Percentiles rank a stretch among this genome's conserved stretches.
Evolutionary conservation across 2,113 vertebrate species (phyloP).

Genomic region (Gulo gulo): DNA sequence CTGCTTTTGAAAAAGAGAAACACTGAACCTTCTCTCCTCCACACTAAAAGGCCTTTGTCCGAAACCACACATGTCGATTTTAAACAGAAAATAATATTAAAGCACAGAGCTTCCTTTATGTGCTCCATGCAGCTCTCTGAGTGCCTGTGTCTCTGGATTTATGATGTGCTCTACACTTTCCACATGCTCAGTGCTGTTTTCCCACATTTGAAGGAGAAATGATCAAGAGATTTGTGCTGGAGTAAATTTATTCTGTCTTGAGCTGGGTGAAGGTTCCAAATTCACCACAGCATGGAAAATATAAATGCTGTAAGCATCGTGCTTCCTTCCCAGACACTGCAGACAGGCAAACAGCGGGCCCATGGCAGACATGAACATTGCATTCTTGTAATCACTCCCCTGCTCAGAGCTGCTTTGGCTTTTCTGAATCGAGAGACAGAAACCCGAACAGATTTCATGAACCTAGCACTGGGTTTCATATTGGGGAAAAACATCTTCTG

Average conservation of each 20-base stretch:
- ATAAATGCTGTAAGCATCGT: slow-evolving; percentile 82
- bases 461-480: neutral
- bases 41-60: slow-evolving; percentile 88
- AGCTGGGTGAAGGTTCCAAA: slow-evolving; percentile 85
- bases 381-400: slow-evolving; percentile 59
- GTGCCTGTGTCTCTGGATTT: slow-evolving; percentile 87
- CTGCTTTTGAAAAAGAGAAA: slow-evolving; percentile 78
- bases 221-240: slow-evolving; percentile 87
- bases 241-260: slow-evolving; percentile 87
- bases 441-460: slow-evolving; percentile 39
- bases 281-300: slow-evolving; percentile 87
- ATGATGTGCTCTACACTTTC: slow-evolving; percentile 86
- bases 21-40: slow-evolving; percentile 83
- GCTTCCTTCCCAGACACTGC: slow-evolving; percentile 79
- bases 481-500: slow-evolving; percentile 24
- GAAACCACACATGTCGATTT: slow-evolving; percentile 88
- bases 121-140: slow-evolving; percentile 83
- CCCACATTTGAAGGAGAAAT: slow-evolving; percentile 87
- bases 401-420: slow-evolving; percentile 65
- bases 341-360: slow-evolving; percentile 66
- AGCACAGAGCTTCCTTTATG: slow-evolving; percentile 87
- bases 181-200: slow-evolving; percentile 84
- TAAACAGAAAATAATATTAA: slow-evolving; percentile 86
- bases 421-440: slow-evolving; percentile 69
- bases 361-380: slow-evolving; percentile 69